A percentile compares a stretch with the other conserved stretches of the same genome.
Evolutionary conservation across 2,888 invertebrate genomes (phyloP).

Genomic region (Alviniconcha strummeri): DNA sequence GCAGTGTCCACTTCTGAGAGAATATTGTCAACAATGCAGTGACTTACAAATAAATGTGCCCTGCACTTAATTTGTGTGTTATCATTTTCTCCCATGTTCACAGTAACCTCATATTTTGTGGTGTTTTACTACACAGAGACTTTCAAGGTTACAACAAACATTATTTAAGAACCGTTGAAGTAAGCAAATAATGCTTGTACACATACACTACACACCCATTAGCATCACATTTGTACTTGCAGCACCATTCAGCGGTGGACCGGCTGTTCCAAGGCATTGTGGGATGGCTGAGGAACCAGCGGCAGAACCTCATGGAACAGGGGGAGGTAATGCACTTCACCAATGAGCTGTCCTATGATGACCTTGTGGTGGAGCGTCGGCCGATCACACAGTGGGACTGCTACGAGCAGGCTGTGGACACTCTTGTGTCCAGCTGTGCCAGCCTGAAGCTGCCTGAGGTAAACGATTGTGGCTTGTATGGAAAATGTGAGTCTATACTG

Average conservation of each 20-base stretch:
- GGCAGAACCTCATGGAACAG: too few species aligned
- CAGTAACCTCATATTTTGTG: too few species aligned
- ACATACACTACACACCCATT: too few species aligned
- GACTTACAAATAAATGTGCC: too few species aligned
- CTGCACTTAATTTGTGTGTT: too few species aligned
- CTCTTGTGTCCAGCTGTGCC: conserved; percentile 69
- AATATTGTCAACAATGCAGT: too few species aligned
- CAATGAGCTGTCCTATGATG: neutral
- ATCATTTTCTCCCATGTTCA: too few species aligned
- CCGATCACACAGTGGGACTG: conserved; percentile 64
- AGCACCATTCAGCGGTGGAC: conserved; percentile 69
- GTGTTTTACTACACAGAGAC: too few species aligned
- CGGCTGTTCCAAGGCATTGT: conserved; percentile 68
- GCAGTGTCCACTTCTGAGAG: too few species aligned
- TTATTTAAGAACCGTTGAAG: too few species aligned
- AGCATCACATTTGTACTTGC: neutral
- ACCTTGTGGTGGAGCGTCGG: conserved; percentile 4
- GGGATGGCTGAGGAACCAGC: conserved; percentile 54
- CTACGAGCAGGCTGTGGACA: conserved; percentile 70
- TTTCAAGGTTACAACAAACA: too few species aligned
- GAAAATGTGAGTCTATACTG: neutral
- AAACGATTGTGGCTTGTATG: conserved; percentile 35
- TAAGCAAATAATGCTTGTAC: too few species aligned
- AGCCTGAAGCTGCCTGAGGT: conserved; percentile 72
- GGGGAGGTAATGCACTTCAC: neutral